Evolutionary conservation across 2,797 vertebrate species (phyloP), one percentile per base, ranked within the genome.

Genomic region (Propithecus perrieri): DNA sequence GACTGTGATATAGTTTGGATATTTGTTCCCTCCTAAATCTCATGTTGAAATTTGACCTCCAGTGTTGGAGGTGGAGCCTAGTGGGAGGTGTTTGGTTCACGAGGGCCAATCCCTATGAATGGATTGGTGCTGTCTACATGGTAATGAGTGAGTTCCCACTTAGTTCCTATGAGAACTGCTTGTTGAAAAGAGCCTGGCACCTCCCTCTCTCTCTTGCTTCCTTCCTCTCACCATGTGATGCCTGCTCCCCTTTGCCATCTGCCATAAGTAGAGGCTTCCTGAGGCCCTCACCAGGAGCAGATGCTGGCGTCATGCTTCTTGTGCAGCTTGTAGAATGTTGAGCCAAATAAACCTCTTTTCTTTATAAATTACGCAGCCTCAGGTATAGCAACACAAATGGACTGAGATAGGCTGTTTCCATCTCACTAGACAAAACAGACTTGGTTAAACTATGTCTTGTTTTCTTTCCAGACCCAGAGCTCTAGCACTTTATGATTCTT

Each of bases 391-490:
- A 65, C 63, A 65, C 33, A 65, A 65, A 65, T 65, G 63, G 63
- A 65, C 63, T n/a, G 63, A 65, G 63, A 65, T 33, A 65, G 63
- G 17, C 63, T n/a, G 63, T n/a, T 65, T 65, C 33, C 33, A 18
- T 65, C 63, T 65, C 63, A 65, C 15, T 63, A 91, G 63, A 93
- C 35, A 93, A 93, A 93, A 28, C 69, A 67, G 24, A 96, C 28
- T 71, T 79, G n/a, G 35, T 50, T 89, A 59, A 0, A 93, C 48
- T 67, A 33, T 89, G 35, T 69, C 65, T 84, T 93, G 13, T 24
- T 84, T 89, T 89, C 35, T 72, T 93, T 95, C 74, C 41, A 81
- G 57, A 96, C 3, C 14, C 85, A 97, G 76, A 86, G 30, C 1
- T 81, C 80, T 83, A 41, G 10, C 1, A 69, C 15, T 43, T 55